Base-by-base conservation (phyloP, 2,888 invertebrate genomes). In the Pantelozetes paolii region DNA sequence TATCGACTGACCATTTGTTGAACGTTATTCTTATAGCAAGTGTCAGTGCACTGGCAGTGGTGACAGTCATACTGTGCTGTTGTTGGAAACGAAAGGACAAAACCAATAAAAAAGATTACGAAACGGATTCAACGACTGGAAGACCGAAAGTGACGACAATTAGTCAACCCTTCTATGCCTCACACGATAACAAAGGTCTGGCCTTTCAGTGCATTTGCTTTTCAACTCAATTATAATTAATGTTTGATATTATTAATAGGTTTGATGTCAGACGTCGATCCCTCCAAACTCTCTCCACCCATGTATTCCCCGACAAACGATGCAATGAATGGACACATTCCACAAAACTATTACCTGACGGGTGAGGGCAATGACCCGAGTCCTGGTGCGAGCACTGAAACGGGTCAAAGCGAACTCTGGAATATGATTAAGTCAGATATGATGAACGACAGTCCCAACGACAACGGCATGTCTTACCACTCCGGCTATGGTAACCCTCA, bases 231-330 rank as follows among this genome's bases (percentile, higher is more conserved):
- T 74, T 50, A 15, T 59, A 71, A 18, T 67, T 72, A 50, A 36
- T 20, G 30, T 26, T 45, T 45, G 13, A 18, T 45, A 11, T 45
- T 13, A 15, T n/a, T 23, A 30, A 30, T 11, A 83, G 94, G 92
- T 36, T 84, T 94, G 62, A 93, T 94, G 82, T 90, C 92, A 83
- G 91, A 91, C 11, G 87, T 92, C 86, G 94, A 94, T 80, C 93
- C 93, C 80, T 89, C 91, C 9, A 69, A 69, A 45, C n/a, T 69
- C 1, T 69, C 83, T 86, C 86, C 71, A 88, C 89, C 73, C 88
- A 89, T 75, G 32, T 75, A 75, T 74, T 76, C 76, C 6, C 75
- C 77, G 73, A 74, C 76, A 62, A 74, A 72, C 72, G 76, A 75
- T 59, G 75, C 78, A 28, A 75, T 77, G 72, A 78, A 77, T 74